Conservation (phyloP, 1,140 invertebrate genomes). For the Drosophila truncata region DNA sequence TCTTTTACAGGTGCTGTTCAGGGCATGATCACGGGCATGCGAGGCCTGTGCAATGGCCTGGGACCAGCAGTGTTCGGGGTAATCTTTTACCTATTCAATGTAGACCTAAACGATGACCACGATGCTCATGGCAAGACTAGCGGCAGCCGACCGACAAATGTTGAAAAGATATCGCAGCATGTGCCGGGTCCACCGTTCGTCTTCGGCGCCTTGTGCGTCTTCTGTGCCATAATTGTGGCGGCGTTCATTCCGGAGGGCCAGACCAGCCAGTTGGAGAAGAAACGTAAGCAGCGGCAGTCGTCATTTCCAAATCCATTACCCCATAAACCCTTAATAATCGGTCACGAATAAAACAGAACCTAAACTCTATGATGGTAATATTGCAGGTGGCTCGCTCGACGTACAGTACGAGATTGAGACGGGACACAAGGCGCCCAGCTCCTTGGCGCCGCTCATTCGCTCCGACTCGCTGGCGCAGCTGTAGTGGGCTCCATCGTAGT, state of each 20-base stretch:
- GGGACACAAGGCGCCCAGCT: conserved; percentile 90
- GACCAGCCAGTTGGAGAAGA: conserved; percentile 86
- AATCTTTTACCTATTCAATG: conserved; percentile 99
- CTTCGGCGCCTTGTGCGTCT: conserved; percentile 98
- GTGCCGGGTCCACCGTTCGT: conserved; percentile 99
- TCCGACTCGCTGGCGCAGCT: conserved; percentile 90
- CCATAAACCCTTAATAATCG: too few relatives aligned
- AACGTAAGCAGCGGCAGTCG: conserved; percentile 67
- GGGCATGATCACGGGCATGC: conserved; percentile 98
- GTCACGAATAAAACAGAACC: neutral
- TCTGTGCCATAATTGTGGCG: conserved; percentile 96
- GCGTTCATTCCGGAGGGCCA: conserved; percentile 94
- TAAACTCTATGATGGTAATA: neutral
- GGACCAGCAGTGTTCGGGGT: conserved; percentile 98
- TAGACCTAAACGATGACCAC: conserved; percentile 94
- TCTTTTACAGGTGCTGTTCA: conserved; percentile 93
- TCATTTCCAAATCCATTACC: neutral
- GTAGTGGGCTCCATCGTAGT: conserved; percentile 83
- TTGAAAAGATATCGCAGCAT: conserved; percentile 87
- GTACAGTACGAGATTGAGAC: conserved; percentile 92
- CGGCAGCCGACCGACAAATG: conserved; percentile 50
- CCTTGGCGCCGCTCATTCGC: conserved; percentile 92
- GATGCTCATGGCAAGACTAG: conserved; percentile 69
- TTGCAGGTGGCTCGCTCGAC: conserved; percentile 89
- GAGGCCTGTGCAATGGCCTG: conserved; percentile 96